Evolutionary conservation across 1,140 invertebrate species (phyloP).

Genomic region (Drosophila baimaii): DNA sequence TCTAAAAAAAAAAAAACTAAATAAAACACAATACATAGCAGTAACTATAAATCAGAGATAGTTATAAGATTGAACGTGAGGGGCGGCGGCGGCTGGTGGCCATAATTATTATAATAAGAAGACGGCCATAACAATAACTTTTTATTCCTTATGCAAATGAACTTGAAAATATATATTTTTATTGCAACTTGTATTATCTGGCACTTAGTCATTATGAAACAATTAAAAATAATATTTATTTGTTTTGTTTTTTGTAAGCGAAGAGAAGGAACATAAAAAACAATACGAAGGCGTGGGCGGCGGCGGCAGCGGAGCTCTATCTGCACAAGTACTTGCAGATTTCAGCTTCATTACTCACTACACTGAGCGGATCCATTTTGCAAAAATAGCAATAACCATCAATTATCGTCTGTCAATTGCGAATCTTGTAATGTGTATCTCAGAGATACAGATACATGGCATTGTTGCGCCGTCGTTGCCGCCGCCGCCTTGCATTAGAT

Average conservation of each 20-base stretch:
- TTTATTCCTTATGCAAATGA: slow-evolving; percentile 61
- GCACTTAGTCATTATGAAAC: slow-evolving; percentile 54
- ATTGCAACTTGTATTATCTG: slow-evolving; percentile 37
- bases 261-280: slow-evolving; percentile 8
- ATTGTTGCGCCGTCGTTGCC: slow-evolving; percentile 15
- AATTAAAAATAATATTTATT: slow-evolving; percentile 41
- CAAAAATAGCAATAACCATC: slow-evolving; percentile 64
- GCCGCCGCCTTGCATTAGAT: slow-evolving; percentile 35
- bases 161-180: slow-evolving; percentile 58
- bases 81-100: background rate
- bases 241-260: background rate
- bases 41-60: slow-evolving; percentile 32
- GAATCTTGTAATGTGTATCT: slow-evolving; percentile 65
- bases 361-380: slow-evolving; percentile 38
- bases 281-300: slow-evolving; percentile 27
- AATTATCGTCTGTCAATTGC: slow-evolving; percentile 70
- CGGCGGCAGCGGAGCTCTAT: slow-evolving; percentile 25
- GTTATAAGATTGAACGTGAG: slow-evolving; percentile 27
- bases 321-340: slow-evolving; percentile 45
- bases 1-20: slow-evolving; percentile 2
- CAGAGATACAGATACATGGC: slow-evolving; percentile 53
- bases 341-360: slow-evolving; percentile 52
- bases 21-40: slow-evolving; percentile 14
- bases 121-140: slow-evolving; percentile 53
- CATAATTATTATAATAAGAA: slow-evolving; percentile 43